Evolutionary conservation across 2,797 vertebrate species (phyloP).

Genomic region (Ptychadena robeensis): DNA sequence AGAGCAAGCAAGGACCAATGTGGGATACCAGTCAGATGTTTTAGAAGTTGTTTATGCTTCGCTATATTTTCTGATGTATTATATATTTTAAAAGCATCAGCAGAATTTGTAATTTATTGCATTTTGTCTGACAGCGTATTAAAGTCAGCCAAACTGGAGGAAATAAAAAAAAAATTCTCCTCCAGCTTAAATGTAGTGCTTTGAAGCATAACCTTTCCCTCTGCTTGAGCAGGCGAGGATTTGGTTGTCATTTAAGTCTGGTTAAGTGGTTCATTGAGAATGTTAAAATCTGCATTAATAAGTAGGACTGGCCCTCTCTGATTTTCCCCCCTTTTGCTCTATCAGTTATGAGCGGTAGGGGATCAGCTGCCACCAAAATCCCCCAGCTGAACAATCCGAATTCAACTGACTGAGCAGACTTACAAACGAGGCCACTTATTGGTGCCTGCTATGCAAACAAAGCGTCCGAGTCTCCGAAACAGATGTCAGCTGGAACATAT

Average conservation of each 20-base stretch:
- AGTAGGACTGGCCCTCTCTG: slow-evolving; percentile 72
- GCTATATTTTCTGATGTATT: neutral
- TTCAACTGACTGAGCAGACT: slow-evolving; percentile 83
- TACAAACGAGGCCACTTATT: slow-evolving; percentile 83
- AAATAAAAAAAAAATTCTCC: slow-evolving; percentile 55
- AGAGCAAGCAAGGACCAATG: too few relatives aligned
- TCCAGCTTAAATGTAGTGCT: slow-evolving; percentile 69
- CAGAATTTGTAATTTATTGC: slow-evolving; percentile 2
- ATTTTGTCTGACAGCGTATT: neutral
- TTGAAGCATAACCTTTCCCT: slow-evolving; percentile 64
- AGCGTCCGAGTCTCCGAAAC: slow-evolving; percentile 80
- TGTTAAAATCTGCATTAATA: slow-evolving; percentile 80
- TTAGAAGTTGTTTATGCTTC: too few relatives aligned
- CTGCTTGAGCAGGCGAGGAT: slow-evolving; percentile 74
- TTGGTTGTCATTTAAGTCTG: slow-evolving; percentile 70
- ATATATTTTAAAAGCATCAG: neutral
- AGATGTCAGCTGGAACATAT: slow-evolving; percentile 84
- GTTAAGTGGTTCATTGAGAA: slow-evolving; percentile 75
- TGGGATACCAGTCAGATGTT: too few relatives aligned
- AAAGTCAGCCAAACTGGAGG: slow-evolving; percentile 57
- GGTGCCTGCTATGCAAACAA: slow-evolving; percentile 85
- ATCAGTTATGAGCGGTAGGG: slow-evolving; percentile 79
- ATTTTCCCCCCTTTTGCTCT: slow-evolving; percentile 70
- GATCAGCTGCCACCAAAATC: slow-evolving; percentile 84
- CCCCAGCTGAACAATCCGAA: slow-evolving; percentile 83